Conservation (phyloP, 2,797 vertebrate genomes). For the Sciurus vulgaris region DNA sequence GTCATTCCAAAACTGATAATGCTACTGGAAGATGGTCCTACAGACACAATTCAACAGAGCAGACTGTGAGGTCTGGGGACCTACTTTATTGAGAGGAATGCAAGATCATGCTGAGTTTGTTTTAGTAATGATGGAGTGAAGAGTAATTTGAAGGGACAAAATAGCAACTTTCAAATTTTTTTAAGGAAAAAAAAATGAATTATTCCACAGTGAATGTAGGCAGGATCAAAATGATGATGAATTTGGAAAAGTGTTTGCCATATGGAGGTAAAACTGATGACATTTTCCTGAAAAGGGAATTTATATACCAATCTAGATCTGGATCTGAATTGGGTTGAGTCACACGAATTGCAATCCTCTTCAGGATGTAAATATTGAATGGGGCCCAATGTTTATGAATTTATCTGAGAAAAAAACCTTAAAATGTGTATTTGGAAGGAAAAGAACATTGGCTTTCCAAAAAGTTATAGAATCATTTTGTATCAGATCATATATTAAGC, state of each 20-base stretch:
- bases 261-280: constrained; percentile 46
- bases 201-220: constrained; percentile 40
- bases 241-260: constrained; percentile 51
- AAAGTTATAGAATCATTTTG: background rate
- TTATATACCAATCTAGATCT: constrained; percentile 36
- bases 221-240: constrained; percentile 47
- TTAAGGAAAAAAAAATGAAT: background rate
- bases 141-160: background rate
- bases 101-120: background rate
- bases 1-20: background rate
- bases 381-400: background rate
- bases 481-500: background rate
- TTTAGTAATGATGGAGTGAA: background rate
- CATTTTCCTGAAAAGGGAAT: constrained; percentile 64
- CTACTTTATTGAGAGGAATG: background rate
- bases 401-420: constrained; percentile 9
- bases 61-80: background rate
- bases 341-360: background rate
- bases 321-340: background rate
- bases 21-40: background rate
- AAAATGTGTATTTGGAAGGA: background rate
- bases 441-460: background rate
- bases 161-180: background rate
- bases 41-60: background rate
- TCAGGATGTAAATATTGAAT: constrained; percentile 40